Evolutionary conservation across 2,113 vertebrate genomes (phyloP).

Genomic region (Daboia siamensis): DNA sequence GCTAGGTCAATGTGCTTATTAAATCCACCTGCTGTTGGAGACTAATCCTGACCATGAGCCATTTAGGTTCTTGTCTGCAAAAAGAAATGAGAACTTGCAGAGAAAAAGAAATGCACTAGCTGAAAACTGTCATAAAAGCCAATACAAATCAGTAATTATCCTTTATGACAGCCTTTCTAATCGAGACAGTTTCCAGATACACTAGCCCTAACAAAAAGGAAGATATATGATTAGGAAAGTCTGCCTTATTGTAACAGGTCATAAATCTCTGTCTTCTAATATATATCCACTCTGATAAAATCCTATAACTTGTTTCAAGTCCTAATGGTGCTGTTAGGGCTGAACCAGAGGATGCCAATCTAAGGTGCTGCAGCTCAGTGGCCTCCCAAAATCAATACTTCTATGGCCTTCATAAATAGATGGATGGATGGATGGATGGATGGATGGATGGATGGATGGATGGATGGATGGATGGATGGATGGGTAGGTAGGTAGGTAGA

Average conservation of each 20-base stretch:
- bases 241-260: not conserved
- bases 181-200: not conserved
- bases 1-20: not conserved
- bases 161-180: not conserved
- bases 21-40: conserved; percentile 7
- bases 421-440: no score
- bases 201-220: not conserved
- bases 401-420: not conserved
- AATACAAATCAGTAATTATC: not conserved
- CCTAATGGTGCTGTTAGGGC: not conserved
- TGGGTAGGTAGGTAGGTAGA: no score
- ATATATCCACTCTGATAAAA: not conserved
- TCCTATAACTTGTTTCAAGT: not conserved
- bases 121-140: not conserved
- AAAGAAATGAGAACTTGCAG: not conserved
- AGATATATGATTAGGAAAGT: not conserved
- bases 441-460: no score
- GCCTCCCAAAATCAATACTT: not conserved
- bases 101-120: not conserved
- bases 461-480: no score
- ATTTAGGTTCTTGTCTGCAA: not conserved
- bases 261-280: not conserved
- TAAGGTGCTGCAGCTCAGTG: not conserved
- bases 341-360: not conserved
- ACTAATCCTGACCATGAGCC: rapidly evolving